phyloP scores from a whole-genome alignment of 1,140 invertebrate genomes.

The Drosophila murphyi region DNA sequence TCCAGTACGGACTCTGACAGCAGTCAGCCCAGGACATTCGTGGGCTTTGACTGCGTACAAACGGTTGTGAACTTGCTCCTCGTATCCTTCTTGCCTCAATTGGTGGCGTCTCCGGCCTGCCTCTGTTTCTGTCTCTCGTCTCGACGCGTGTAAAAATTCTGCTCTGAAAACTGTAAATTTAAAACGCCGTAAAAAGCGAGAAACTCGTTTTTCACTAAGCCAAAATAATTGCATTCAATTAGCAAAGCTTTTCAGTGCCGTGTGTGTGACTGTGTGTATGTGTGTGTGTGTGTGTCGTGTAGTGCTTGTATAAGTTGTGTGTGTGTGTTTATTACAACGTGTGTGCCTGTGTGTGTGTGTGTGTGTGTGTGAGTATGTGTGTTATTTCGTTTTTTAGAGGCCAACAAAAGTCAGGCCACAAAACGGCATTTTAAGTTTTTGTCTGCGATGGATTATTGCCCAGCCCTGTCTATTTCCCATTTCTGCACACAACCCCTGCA shows the following conservation, averaged over 20 bases:
- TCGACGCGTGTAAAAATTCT: slow-evolving; percentile 66
- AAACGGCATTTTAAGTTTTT: slow-evolving; percentile 76
- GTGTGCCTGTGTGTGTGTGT: slow-evolving; percentile 4
- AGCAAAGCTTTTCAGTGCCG: slow-evolving; percentile 11
- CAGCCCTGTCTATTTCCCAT: slow-evolving; percentile 39
- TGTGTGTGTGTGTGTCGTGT: slow-evolving; percentile 3
- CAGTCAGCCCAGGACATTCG: slow-evolving; percentile 70
- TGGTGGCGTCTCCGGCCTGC: background rate
- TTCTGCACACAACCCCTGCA: slow-evolving; percentile 2
- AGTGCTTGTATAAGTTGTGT: background rate
- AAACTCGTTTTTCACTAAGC: slow-evolving; percentile 27
- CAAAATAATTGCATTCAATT: slow-evolving; percentile 45
- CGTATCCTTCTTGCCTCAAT: slow-evolving; percentile 2
- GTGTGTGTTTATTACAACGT: background rate
- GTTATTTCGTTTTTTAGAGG: slow-evolving; percentile 18
- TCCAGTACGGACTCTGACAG: slow-evolving; percentile 42
- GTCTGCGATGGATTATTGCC: slow-evolving; percentile 70
- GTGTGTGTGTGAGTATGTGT: slow-evolving; percentile 23
- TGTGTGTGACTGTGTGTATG: slow-evolving; percentile 2
- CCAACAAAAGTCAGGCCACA: slow-evolving; percentile 68
- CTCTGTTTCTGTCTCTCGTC: slow-evolving; percentile 4
- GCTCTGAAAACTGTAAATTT: slow-evolving; percentile 40
- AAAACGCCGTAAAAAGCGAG: slow-evolving; percentile 22
- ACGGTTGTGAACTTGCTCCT: slow-evolving; percentile 77
- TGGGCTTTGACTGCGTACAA: slow-evolving; percentile 73